Base-by-base conservation (phyloP, 1,140 invertebrate species). In the Cotesia chilonis region DNA sequence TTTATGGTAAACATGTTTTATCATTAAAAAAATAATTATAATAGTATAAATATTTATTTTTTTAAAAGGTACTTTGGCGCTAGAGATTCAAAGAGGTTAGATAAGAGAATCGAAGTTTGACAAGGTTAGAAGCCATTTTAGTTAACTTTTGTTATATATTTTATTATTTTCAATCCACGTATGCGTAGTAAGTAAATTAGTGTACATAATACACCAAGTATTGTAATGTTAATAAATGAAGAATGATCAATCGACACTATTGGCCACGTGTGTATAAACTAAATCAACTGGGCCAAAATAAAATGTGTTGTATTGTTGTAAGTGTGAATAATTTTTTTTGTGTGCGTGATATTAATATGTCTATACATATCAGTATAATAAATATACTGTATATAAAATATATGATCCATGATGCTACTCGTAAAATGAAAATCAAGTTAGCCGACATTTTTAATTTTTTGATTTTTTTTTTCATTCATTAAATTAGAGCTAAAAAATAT, bases 201-300 rank as follows among this genome's bases (percentile, higher is more conserved):
- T 28, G 1, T 28, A 28, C 28, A 28, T 28, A 28, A 28, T 28
- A 28, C 28, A 28, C 28, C 28, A 28, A 28, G 28, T 28, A 28
- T 28, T 28, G 28, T 28, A 28, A 28, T 28, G 3, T 28, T 28
- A 28, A 28, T 28, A 28, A 28, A 28, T 28, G 1, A 1, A 28
- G 28, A 28, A 20, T 35, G n/a, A 35, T 28, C 54, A 20, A 37
- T 14, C 36, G 52, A 68, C 54, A 55, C 28, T 17, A 36, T 36
- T 37, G 36, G 12, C 57, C 68, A 69, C 68, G 68, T 69, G 68
- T 69, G 36, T 69, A 59, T 37, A 17, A 69, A 69, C 68, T 36
- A 41, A 59, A 55, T 59, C 59, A 59, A n/a, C 38, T 35, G 12
- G 55, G 41, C 38, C 55, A 35, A 20, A 10, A 14, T n/a, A 20